phyloP scores from a whole-genome alignment of 2,888 invertebrate species.

The Syrista parreyssii region DNA sequence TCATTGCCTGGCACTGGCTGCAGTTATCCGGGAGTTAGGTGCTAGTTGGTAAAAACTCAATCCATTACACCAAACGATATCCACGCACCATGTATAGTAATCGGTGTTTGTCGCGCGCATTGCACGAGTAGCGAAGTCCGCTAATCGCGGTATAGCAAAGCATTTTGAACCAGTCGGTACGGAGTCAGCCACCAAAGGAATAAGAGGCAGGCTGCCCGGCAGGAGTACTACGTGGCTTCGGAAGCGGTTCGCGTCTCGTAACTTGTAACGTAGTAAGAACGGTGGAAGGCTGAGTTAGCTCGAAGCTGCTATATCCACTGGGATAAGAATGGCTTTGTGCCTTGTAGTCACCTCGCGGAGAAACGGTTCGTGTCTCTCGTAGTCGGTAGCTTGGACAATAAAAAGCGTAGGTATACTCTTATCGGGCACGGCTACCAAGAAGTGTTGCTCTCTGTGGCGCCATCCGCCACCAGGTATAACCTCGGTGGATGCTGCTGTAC shows the following conservation, averaged over 20 bases:
- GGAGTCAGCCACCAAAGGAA: neutral
- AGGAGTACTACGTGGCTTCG: neutral
- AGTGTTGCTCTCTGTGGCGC: neutral
- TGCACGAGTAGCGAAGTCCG: neutral
- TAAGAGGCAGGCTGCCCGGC: neutral
- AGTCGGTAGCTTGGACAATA: neutral
- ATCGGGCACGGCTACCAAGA: neutral
- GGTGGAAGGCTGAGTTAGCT: neutral
- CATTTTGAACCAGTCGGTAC: neutral
- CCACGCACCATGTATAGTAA: neutral
- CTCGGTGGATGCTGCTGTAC: neutral
- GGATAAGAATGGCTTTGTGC: neutral
- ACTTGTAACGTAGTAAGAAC: neutral
- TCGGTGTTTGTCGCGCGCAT: neutral
- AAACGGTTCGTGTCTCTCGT: neutral
- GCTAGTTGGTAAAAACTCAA: neutral
- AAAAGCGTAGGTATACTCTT: neutral
- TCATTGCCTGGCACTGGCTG: neutral
- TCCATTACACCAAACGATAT: neutral
- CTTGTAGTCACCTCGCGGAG: neutral
- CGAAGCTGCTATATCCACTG: neutral
- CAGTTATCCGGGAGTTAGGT: neutral
- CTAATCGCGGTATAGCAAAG: neutral
- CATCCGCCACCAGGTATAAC: neutral
- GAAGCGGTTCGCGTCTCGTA: neutral